Evolutionary conservation across 2,888 invertebrate species (phyloP).

Genomic region (Vanessa cardui): DNA sequence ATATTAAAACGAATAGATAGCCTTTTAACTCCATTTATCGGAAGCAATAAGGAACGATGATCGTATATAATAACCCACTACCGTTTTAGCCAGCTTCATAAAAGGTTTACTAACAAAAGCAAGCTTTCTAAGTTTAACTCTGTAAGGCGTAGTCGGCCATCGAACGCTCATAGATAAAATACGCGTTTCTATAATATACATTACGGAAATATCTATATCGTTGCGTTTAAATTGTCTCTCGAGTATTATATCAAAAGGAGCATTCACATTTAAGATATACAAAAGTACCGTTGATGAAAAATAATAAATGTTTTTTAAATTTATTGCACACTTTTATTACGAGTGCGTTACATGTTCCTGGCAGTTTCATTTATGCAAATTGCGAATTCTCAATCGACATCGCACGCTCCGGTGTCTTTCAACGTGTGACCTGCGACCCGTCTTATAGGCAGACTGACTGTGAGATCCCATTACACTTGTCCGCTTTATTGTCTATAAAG

Average conservation of each 20-base stretch:
- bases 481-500: slow-evolving; percentile 75
- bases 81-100: slow-evolving; percentile 35
- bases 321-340: slow-evolving; percentile 8
- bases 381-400: slow-evolving; percentile 41
- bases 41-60: slow-evolving; percentile 34
- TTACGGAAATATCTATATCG: neutral
- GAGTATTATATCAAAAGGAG: neutral
- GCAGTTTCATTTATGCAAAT: slow-evolving; percentile 38
- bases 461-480: slow-evolving; percentile 70
- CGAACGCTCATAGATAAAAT: slow-evolving; percentile 17
- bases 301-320: neutral
- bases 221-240: neutral
- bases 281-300: neutral
- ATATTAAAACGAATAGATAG: slow-evolving; percentile 37
- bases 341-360: slow-evolving; percentile 15
- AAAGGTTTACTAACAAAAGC: slow-evolving; percentile 35
- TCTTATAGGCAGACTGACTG: slow-evolving; percentile 56
- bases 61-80: slow-evolving; percentile 35
- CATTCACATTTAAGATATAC: neutral
- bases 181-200: slow-evolving; percentile 4
- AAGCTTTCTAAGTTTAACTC: slow-evolving; percentile 31
- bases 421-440: slow-evolving; percentile 61
- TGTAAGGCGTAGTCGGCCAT: slow-evolving; percentile 19
- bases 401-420: slow-evolving; percentile 41
- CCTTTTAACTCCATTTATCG: slow-evolving; percentile 38